phyloP scores from a whole-genome alignment of 2,888 invertebrate genomes.

The Caenorhabditis sinica region DNA sequence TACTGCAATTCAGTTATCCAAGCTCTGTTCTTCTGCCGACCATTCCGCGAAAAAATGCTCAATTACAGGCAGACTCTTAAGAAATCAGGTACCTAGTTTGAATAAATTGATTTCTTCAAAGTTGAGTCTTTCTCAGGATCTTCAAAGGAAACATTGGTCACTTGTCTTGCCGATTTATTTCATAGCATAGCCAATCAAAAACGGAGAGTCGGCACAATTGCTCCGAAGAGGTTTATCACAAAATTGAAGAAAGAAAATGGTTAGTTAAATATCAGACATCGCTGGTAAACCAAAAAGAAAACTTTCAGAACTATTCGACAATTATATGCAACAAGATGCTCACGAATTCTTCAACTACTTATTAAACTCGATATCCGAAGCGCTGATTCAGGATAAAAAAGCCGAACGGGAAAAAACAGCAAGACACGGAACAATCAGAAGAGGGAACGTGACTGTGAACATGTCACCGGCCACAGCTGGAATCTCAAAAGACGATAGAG shows the following conservation, averaged over 20 bases:
- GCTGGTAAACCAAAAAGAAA: neutral
- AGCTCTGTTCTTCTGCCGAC: constrained; percentile 99
- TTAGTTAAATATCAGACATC: no score
- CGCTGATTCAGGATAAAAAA: constrained; percentile 87
- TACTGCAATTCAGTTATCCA: constrained; percentile 99
- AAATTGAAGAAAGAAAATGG: constrained; percentile 98
- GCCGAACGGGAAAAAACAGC: constrained; percentile 61
- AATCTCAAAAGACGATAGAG: constrained; percentile 27
- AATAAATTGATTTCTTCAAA: neutral
- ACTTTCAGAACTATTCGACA: constrained; percentile 95
- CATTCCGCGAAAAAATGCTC: constrained; percentile 97
- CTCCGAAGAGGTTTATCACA: constrained; percentile 99
- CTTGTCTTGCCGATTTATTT: constrained; percentile 98
- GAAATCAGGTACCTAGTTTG: constrained; percentile 83
- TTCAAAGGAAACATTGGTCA: constrained; percentile 94
- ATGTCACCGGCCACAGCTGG: constrained; percentile 51
- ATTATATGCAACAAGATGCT: constrained; percentile 98
- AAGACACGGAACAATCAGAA: constrained; percentile 68
- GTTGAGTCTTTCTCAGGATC: constrained; percentile 66
- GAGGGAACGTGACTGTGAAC: constrained; percentile 63
- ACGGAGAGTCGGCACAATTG: constrained; percentile 98
- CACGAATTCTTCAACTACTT: constrained; percentile 99
- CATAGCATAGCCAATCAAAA: constrained; percentile 99
- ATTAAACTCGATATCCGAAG: constrained; percentile 98
- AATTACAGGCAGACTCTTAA: constrained; percentile 90